A percentile compares a stretch with the other conserved stretches of the same genome.
Conservation (phyloP, 2,888 invertebrate genomes). For the Apodemia zela region DNA sequence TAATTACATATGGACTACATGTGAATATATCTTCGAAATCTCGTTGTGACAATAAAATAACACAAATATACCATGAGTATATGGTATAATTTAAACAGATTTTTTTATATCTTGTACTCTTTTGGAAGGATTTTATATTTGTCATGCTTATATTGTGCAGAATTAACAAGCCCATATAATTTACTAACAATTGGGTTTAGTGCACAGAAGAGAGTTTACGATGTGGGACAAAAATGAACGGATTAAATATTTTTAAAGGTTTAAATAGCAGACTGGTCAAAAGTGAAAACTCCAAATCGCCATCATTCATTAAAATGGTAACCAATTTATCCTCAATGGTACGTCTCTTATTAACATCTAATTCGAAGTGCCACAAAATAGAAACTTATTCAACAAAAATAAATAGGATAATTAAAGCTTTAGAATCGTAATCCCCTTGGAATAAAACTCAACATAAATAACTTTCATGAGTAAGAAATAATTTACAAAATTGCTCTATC, state of each 20-base stretch:
- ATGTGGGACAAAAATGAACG: too few species aligned
- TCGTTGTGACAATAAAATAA: slow-evolving; percentile 14
- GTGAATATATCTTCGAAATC: slow-evolving; percentile 11
- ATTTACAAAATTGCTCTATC: slow-evolving; percentile 7
- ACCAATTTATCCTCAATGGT: slow-evolving; percentile 12
- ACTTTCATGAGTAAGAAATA: slow-evolving; percentile 14
- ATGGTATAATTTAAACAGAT: slow-evolving; percentile 3
- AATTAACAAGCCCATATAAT: slow-evolving; percentile 6
- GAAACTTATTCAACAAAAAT: slow-evolving; percentile 23
- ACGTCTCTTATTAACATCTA: slow-evolving; percentile 6
- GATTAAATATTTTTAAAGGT: too few species aligned
- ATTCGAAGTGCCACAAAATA: slow-evolving; percentile 16
- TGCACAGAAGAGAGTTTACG: neutral
- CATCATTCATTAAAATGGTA: slow-evolving; percentile 16
- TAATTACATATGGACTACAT: slow-evolving; percentile 7
- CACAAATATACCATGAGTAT: slow-evolving; percentile 12
- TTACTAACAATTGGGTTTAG: neutral
- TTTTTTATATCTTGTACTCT: slow-evolving; percentile 20
- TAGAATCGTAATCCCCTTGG: slow-evolving; percentile 14
- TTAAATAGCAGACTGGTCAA: neutral
- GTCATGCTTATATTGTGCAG: slow-evolving; percentile 2
- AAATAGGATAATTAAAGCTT: slow-evolving; percentile 24
- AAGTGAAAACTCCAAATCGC: neutral
- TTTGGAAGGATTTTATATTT: slow-evolving; percentile 21
- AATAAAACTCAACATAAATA: slow-evolving; percentile 19